These are phyloP conservation scores for Ciconia maguari DNA, from an alignment of 2,113 vertebrate genomes.

Conservation along the genomic window DNA sequence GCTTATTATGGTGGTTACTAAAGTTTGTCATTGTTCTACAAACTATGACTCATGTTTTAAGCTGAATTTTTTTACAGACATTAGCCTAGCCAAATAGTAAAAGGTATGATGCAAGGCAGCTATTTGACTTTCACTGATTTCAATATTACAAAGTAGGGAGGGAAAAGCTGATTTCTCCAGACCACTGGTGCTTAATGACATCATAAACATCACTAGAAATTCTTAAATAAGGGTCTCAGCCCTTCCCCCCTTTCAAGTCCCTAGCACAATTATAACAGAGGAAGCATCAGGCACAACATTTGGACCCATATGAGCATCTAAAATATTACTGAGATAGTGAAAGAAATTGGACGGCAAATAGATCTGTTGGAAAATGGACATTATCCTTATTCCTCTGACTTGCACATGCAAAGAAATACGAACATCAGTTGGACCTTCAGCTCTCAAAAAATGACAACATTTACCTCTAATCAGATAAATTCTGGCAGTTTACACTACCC, in stretches of 20 bases:
- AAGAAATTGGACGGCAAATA: not conserved
- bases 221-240: not conserved
- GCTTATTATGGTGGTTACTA: not conserved
- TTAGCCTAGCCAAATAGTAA: slow-evolving; percentile 28
- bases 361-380: not conserved
- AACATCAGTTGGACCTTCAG: not conserved
- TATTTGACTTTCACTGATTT: not conserved
- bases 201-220: not conserved
- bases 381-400: not conserved
- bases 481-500: not conserved
- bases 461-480: not conserved
- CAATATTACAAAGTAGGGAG: not conserved
- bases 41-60: slow-evolving; percentile 35
- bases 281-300: not conserved
- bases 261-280: not conserved
- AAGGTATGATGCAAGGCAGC: not conserved
- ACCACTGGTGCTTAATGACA: not conserved
- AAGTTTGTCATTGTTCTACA: not conserved
- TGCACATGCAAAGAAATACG: not conserved
- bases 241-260: not conserved
- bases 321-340: not conserved
- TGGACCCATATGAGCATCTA: not conserved
- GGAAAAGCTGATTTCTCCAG: not conserved
- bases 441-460: not conserved
- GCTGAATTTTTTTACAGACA: slow-evolving; percentile 21